phyloP scores from a whole-genome alignment of 2,888 invertebrate species.

The Therioaphis trifolii region DNA sequence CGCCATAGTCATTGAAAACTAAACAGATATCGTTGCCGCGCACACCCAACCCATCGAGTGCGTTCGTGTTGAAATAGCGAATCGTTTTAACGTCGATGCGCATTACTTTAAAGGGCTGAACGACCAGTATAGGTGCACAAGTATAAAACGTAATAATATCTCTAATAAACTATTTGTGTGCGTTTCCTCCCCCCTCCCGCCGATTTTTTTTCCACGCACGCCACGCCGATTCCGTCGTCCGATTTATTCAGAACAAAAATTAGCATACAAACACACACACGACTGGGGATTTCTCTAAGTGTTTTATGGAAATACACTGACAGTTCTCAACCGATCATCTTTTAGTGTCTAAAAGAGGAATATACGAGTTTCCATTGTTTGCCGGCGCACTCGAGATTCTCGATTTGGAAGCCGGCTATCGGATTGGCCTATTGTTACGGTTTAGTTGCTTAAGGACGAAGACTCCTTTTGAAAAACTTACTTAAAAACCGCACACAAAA shows the following conservation, averaged over 20 bases:
- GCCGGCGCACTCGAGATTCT: conserved; percentile 16
- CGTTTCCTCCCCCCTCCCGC: too few species aligned
- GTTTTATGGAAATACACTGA: conserved; percentile 24
- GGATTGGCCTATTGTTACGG: conserved; percentile 38
- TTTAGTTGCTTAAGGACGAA: conserved; percentile 11
- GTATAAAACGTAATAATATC: too few species aligned
- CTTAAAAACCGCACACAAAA: conserved; percentile 22
- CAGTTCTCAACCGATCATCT: conserved; percentile 36
- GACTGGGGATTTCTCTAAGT: conserved; percentile 15
- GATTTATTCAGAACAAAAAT: conserved; percentile 25
- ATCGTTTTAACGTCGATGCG: too few species aligned
- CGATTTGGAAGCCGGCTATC: conserved; percentile 45
- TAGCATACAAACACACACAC: conserved; percentile 31
- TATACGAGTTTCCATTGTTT: conserved; percentile 50
- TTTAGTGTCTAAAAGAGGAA: conserved; percentile 26
- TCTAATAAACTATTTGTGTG: too few species aligned
- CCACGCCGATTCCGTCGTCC: too few species aligned
- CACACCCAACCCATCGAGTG: too few species aligned
- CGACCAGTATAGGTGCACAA: too few species aligned
- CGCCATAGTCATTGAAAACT: too few species aligned
- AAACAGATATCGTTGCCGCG: too few species aligned
- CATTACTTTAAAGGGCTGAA: too few species aligned
- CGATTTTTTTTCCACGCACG: too few species aligned
- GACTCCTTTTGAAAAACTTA: conserved; percentile 44
- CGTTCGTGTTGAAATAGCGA: too few species aligned